Conservation (phyloP, 2,797 vertebrate species). For the Amphiprion clarkii region DNA sequence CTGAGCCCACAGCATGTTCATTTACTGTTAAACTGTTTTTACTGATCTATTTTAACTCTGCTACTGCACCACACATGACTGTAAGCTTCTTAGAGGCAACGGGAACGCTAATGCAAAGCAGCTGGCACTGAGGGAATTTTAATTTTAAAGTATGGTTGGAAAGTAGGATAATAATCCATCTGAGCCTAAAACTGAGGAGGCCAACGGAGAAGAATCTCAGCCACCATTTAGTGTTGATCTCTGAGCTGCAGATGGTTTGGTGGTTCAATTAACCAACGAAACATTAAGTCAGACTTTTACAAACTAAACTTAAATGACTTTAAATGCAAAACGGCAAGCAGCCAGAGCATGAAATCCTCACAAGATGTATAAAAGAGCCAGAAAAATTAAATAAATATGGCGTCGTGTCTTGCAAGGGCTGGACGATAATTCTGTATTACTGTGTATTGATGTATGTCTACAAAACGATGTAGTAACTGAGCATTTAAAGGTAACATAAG, state of each 20-base stretch:
- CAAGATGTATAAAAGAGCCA: background rate
- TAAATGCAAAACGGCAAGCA: background rate
- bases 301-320: no score
- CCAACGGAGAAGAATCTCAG: background rate
- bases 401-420: background rate
- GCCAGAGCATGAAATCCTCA: background rate
- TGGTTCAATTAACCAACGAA: background rate
- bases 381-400: background rate
- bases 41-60: background rate
- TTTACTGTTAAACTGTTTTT: slow-evolving; percentile 36
- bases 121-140: slow-evolving; percentile 23
- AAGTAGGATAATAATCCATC: slow-evolving; percentile 45
- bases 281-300: background rate
- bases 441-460: background rate
- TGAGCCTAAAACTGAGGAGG: background rate
- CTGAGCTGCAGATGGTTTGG: background rate
- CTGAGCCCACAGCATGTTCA: background rate
- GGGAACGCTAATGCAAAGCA: slow-evolving; percentile 24
- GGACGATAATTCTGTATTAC: background rate
- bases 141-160: slow-evolving; percentile 36
- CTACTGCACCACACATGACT: slow-evolving; percentile 22
- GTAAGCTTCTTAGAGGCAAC: slow-evolving; percentile 4
- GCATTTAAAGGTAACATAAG: no score
- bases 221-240: background rate
- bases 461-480: background rate